Base-by-base conservation (phyloP, 2,888 invertebrate species). In the Lepidocyrtinus sp. region DNA sequence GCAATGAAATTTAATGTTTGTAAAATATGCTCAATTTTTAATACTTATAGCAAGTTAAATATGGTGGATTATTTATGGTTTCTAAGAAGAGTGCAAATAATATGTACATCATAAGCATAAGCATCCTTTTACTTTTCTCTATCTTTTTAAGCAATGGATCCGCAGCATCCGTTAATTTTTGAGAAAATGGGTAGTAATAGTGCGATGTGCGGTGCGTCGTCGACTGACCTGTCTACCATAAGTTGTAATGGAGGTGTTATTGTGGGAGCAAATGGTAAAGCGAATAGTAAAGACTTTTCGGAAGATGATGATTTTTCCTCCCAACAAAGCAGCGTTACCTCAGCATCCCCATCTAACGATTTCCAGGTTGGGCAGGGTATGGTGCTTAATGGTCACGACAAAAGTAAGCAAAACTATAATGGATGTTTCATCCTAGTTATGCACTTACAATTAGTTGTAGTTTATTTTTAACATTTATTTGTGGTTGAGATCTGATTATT, bases 321-420 rank as follows among this genome's bases (percentile, higher is more conserved):
- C 3, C 63, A 24, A 2, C 12, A 63, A 12, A 17, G 24, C 63
- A 63, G 1, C 62, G 15, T 9, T 61, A 25, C 25, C 50, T 50
- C 9, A 26, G 9, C 61, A 61, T n/a, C 24, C 26, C 61, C 64
- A 15, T 27, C 50, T 50, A 5, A 17, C 36, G 45, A 62, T 26
- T 65, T 3, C 24, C 62, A 69, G n/a, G 64, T 69, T 75, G 75
- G 26, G 17, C 69, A 50, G 63, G 64, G 22, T 19, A 75, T 69
- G 75, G 63, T 26, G 21, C 46, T 68, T 15, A 75, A 75, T 69
- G 75, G 75, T n/a, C 69, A 69, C 69, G 26, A 17, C 21, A 75
- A 75, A 75, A 69, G 75, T 75, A 75, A 75, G 75, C 50, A 3
- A 22, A 62, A 59, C 7, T n/a, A n/a, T n/a, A n/a, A n/a, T n/a